Conservation (phyloP, 2,888 invertebrate species). For the Iselma pallidipennis region DNA sequence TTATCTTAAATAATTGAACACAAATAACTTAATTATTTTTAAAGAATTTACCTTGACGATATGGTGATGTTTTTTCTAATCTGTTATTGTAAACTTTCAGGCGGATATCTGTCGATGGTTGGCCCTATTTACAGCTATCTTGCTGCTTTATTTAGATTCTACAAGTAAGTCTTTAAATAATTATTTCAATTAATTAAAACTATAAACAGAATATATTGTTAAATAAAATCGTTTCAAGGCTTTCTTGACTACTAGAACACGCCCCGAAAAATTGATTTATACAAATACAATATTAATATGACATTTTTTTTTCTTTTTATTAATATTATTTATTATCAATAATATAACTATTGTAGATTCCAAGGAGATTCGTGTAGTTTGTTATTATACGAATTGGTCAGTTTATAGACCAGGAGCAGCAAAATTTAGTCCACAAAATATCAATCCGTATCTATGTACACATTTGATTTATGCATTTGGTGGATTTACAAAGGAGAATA, state of each 20-base stretch:
- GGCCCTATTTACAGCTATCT: slow-evolving; percentile 18
- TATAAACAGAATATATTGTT: not conserved
- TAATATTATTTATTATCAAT: not conserved
- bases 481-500: slow-evolving; percentile 89
- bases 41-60: too few species aligned
- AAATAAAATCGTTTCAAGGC: slow-evolving; percentile 5
- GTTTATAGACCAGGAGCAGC: slow-evolving; percentile 89
- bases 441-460: slow-evolving; percentile 92
- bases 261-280: slow-evolving; percentile 9
- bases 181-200: slow-evolving; percentile 20
- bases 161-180: slow-evolving; percentile 45
- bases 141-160: slow-evolving; percentile 43
- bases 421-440: slow-evolving; percentile 90
- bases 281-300: not conserved
- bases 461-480: slow-evolving; percentile 93
- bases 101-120: slow-evolving; percentile 47
- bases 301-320: too few species aligned
- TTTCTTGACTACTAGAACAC: slow-evolving; percentile 1
- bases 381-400: slow-evolving; percentile 94
- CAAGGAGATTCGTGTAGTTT: slow-evolving; percentile 77
- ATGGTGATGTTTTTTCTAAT: slow-evolving; percentile 21
- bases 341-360: slow-evolving; percentile 49
- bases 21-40: not conserved
- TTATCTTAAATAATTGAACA: not conserved
- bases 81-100: too few species aligned